Evolutionary conservation across 2,113 vertebrate genomes (phyloP), one percentile per base, ranked within the genome.

Genomic region (Aramus guarauna): DNA sequence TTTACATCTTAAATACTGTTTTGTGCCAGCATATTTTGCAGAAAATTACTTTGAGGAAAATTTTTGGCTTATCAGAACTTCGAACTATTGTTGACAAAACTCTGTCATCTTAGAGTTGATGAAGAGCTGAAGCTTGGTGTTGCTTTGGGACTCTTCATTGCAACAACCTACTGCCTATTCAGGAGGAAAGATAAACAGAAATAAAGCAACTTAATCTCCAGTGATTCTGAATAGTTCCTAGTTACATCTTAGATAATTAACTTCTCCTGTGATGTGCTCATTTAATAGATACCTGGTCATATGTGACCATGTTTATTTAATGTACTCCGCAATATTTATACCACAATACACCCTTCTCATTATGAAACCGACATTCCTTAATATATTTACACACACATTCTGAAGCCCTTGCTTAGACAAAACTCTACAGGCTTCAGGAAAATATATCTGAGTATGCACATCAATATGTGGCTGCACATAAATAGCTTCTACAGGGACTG

Each of bases 261-360:
- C 71, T 96, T 96, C 77, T 91, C 56, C 91, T 69, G 30, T 68
- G 78, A 85, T 95, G 50, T 91, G 89, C 82, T 91, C 67, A 47
- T 95, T 95, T 95, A 94, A 90, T 94, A 95, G 84, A 91, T 94
- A 96, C 92, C 91, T 92, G 91, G 77, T 95, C 91, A 85, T 92
- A 94, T 73, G 86, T 91, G 96, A 95, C 96, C 74, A 76, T 95
- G 80, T 91, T 95, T 97, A 94, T 96, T 97, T 97, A 97, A 95
- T 85, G 69, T 67, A 32, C 59, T 90, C 50, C 73, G 90, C 60
- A 90, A 73, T 94, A 87, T 91, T 95, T 94, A 96, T 88, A 67
- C 71, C 84, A 90, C 74, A 68, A 39, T 75, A 52, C 53, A 69
- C 81, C 48, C 74, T 90, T 68, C 87, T 91, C 56, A 76, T 96